Conservation (phyloP, 2,113 vertebrate genomes). For the Sinocyclocheilus anshuiensis region DNA sequence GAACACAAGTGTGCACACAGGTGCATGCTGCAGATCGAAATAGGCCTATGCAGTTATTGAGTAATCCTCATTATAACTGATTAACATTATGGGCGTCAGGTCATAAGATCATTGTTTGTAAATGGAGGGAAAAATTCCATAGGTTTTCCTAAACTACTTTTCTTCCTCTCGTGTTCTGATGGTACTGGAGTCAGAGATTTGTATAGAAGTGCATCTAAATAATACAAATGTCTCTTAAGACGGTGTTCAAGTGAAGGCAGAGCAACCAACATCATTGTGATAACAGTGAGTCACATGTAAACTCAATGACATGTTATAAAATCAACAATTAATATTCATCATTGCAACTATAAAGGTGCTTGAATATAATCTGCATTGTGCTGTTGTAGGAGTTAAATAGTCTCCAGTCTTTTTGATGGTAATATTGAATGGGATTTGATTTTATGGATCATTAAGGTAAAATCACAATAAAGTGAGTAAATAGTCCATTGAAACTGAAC, state of each 20-base stretch:
- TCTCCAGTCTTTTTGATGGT: neutral
- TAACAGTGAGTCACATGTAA: neutral
- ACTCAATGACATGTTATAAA: neutral
- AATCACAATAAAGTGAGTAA: neutral
- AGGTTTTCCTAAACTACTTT: neutral
- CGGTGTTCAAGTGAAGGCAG: neutral
- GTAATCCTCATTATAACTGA: conserved; percentile 27
- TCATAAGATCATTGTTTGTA: conserved; percentile 11
- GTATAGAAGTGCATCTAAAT: neutral
- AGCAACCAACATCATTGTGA: neutral
- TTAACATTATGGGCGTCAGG: neutral
- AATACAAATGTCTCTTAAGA: neutral
- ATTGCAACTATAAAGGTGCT: neutral
- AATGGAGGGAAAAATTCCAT: neutral
- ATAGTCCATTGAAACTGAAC: conserved; percentile 4
- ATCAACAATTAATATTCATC: neutral
- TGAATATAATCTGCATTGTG: neutral
- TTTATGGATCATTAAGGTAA: neutral
- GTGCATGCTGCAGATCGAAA: neutral
- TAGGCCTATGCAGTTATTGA: conserved; percentile 5
- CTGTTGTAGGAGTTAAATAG: neutral
- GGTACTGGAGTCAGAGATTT: neutral
- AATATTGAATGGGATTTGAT: neutral
- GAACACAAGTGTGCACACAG: neutral
- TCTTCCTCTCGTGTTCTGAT: neutral